A percentile compares a stretch with the other conserved stretches of the same genome.
Conservation (phyloP, 2,113 vertebrate species). For the Lepus timidus region DNA sequence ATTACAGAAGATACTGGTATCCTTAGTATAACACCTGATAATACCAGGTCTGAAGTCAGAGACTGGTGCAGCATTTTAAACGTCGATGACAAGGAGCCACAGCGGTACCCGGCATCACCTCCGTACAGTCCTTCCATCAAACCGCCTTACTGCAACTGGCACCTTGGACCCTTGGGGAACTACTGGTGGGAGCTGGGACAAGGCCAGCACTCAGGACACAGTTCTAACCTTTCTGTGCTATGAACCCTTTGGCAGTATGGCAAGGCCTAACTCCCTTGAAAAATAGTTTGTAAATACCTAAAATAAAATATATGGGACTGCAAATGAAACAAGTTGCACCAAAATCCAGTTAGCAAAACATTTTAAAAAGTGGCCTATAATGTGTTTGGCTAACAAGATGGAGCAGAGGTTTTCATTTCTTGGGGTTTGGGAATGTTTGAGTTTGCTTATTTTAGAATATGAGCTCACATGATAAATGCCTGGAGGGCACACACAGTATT, state of each 20-base stretch:
- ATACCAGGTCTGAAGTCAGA: not conserved
- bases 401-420: not conserved
- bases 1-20: not conserved
- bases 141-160: not conserved
- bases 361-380: not conserved
- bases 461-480: not conserved
- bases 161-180: not conserved
- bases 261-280: constrained; percentile 39
- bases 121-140: not conserved
- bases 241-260: not conserved
- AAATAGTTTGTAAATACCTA: constrained; percentile 21
- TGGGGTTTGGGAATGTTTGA: not conserved
- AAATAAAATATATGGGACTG: constrained; percentile 41
- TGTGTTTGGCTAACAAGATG: not conserved
- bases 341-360: constrained; percentile 33
- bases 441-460: not conserved
- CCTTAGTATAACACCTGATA: not conserved
- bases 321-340: not conserved
- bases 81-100: fast-evolving
- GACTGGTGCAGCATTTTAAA: not conserved
- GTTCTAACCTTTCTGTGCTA: constrained; percentile 12
- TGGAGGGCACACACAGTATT: not conserved
- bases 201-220: not conserved
- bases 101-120: not conserved
- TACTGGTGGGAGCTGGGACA: not conserved